A percentile compares a stretch with the other conserved stretches of the same genome.
Conservation (phyloP, 2,888 invertebrate genomes). For the Sympetrum striolatum region DNA sequence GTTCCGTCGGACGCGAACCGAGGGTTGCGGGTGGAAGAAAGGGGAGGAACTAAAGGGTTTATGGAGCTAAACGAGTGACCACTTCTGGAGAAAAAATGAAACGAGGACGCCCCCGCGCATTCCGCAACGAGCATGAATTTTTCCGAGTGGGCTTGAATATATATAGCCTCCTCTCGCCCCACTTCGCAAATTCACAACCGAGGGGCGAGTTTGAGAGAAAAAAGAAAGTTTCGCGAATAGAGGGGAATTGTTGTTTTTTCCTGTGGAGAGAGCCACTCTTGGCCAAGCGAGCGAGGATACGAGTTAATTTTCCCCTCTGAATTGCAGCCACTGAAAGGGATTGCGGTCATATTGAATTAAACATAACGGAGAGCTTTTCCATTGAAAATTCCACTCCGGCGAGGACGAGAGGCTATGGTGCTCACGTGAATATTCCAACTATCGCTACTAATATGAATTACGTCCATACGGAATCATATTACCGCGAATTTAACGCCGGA, state of each 20-base stretch:
- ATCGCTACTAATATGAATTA: too few species aligned
- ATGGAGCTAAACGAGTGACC: conserved; percentile 28
- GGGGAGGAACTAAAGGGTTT: background rate
- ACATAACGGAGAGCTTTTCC: too few species aligned
- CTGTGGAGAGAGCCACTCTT: background rate
- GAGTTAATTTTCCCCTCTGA: background rate
- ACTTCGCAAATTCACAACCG: conserved; percentile 2
- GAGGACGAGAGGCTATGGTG: too few species aligned
- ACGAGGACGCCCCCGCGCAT: background rate
- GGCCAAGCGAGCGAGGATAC: conserved; percentile 3
- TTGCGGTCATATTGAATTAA: background rate
- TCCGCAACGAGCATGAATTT: background rate
- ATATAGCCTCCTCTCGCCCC: background rate
- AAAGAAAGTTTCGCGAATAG: background rate
- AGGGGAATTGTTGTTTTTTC: conserved; percentile 1
- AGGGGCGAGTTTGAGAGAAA: background rate
- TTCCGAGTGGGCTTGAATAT: background rate
- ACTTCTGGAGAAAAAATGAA: background rate
- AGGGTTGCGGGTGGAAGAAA: background rate
- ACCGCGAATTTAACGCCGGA: too few species aligned
- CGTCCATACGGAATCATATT: too few species aligned
- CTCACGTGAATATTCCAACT: too few species aligned
- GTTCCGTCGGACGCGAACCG: background rate
- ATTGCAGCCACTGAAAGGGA: background rate
- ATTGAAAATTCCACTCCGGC: too few species aligned